Evolutionary conservation across 2,888 invertebrate genomes (phyloP).

Genomic region (Mystacides longicornis): DNA sequence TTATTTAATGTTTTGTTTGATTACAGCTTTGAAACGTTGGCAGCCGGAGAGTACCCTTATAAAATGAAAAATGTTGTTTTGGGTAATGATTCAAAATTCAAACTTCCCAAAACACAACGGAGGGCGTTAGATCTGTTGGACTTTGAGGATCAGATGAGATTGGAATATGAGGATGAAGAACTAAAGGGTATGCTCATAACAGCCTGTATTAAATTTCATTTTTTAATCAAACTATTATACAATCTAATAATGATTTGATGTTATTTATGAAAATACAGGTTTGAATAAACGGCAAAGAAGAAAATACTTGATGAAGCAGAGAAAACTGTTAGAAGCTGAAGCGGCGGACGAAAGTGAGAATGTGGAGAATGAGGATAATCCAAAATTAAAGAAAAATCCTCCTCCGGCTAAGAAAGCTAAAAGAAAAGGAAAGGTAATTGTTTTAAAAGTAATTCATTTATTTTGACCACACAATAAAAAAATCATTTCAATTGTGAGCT

Average conservation of each 20-base stretch:
- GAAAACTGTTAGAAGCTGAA: constrained; percentile 29
- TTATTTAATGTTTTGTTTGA: constrained; percentile 6
- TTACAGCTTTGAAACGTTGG: constrained; percentile 51
- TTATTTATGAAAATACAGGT: constrained; percentile 7
- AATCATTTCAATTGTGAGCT: too few relatives aligned
- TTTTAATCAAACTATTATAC: not conserved
- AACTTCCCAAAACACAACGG: constrained; percentile 31
- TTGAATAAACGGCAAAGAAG: constrained; percentile 22
- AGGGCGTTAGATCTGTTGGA: constrained; percentile 39
- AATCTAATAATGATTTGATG: not conserved
- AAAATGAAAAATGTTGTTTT: constrained; percentile 49
- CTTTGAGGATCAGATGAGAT: constrained; percentile 45
- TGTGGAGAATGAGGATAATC: constrained; percentile 10
- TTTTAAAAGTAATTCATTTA: too few relatives aligned
- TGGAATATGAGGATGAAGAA: constrained; percentile 39
- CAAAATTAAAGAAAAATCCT: constrained; percentile 1
- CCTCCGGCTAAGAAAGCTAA: constrained; percentile 9
- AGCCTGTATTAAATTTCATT: not conserved
- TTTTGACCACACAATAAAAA: too few relatives aligned
- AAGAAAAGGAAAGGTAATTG: constrained; percentile 6
- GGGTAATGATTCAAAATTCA: constrained; percentile 31
- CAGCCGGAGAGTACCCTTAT: constrained; percentile 59
- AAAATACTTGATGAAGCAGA: constrained; percentile 21
- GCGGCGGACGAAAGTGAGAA: constrained; percentile 24
- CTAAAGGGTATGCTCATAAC: constrained; percentile 35